Conservation (phyloP, 2,888 invertebrate genomes). For the Alviniconcha strummeri region DNA sequence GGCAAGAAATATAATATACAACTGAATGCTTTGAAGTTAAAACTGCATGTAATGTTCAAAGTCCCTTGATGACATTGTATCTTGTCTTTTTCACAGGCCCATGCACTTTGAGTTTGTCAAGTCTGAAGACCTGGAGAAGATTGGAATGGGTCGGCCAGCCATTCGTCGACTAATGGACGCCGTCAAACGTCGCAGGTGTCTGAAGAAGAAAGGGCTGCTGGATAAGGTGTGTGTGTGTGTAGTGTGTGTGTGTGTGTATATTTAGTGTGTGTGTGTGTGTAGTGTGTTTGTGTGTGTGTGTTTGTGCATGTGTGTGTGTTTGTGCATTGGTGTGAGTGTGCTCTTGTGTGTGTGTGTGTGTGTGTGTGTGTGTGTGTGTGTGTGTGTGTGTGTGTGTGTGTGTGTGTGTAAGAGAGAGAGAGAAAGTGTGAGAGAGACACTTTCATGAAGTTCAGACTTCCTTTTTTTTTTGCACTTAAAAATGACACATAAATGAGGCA, state of each 20-base stretch:
- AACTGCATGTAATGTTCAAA: no score
- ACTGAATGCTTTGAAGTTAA: no score
- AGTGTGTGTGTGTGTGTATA: neutral
- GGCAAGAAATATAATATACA: no score
- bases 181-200: conserved; percentile 82
- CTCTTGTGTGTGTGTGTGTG: conserved; percentile 1
- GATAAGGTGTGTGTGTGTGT: conserved; percentile 64
- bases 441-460: no score
- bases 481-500: no score
- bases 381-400: neutral
- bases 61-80: no score
- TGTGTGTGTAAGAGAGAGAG: neutral
- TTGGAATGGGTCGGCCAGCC: conserved; percentile 95
- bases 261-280: conserved; percentile 1
- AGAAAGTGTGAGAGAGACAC: neutral
- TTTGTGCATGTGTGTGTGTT: neutral
- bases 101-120: conserved; percentile 99
- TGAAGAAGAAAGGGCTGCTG: conserved; percentile 61
- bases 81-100: conserved; percentile 73
- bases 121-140: conserved; percentile 93
- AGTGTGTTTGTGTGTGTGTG: conserved; percentile 3
- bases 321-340: neutral
- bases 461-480: no score
- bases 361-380: conserved; percentile 5
- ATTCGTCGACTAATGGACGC: conserved; percentile 92